These are phyloP conservation scores for Ceratina calcarata DNA, from an alignment of 1,140 invertebrate genomes.

Conservation along the genomic window DNA sequence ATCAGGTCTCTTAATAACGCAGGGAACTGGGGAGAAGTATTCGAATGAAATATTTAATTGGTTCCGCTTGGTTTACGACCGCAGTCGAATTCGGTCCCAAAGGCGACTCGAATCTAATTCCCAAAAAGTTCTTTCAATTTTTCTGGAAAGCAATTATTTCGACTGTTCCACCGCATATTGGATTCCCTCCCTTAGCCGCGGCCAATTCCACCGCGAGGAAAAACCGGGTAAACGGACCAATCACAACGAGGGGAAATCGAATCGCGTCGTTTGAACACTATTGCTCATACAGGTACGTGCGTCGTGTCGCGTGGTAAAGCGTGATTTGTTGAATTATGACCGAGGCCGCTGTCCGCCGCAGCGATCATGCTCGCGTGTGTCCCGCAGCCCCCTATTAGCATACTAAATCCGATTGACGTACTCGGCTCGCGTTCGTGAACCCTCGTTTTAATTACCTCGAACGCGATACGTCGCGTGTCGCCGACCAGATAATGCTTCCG, in stretches of 20 bases:
- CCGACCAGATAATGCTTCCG: neutral
- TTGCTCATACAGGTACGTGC: neutral
- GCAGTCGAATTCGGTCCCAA: neutral
- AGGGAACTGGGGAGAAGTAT: no score
- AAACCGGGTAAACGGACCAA: neutral
- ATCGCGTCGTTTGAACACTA: slow-evolving; percentile 39
- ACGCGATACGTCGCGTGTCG: slow-evolving; percentile 51
- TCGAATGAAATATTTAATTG: slow-evolving; percentile 3
- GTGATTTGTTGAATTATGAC: slow-evolving; percentile 65
- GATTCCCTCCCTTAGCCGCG: neutral
- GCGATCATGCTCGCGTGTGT: slow-evolving; percentile 57
- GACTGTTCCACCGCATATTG: neutral
- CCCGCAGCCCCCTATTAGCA: slow-evolving; percentile 52
- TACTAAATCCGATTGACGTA: slow-evolving; percentile 62
- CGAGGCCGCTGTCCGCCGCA: slow-evolving; percentile 32
- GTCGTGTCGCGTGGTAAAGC: slow-evolving; percentile 34
- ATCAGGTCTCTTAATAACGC: neutral
- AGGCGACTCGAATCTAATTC: neutral
- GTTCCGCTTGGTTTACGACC: neutral
- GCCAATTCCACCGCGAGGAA: neutral
- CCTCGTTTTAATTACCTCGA: slow-evolving; percentile 59
- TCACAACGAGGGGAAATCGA: slow-evolving; percentile 7
- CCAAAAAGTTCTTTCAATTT: neutral
- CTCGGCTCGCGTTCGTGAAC: slow-evolving; percentile 40
- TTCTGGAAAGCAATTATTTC: neutral